Percentiles rank a stretch among this genome's conserved stretches.
These are phyloP conservation scores for Myotis davidii DNA, from an alignment of 2,113 vertebrate genomes.

Conservation along the genomic window DNA sequence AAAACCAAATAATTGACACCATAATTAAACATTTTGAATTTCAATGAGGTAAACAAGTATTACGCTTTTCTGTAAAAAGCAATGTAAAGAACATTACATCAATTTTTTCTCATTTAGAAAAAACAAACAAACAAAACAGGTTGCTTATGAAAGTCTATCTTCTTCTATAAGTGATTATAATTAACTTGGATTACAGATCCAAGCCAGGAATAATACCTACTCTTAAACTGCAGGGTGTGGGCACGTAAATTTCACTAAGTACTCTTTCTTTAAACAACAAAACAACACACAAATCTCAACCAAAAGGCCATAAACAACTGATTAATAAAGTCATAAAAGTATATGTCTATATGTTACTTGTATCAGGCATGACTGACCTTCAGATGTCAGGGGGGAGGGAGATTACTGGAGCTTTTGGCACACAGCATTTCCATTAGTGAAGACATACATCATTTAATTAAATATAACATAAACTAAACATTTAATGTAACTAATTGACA, in stretches of 20 bases:
- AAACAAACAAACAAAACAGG: slow-evolving; percentile 45
- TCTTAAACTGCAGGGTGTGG: neutral
- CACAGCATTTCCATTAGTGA: slow-evolving; percentile 7
- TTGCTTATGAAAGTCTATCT: slow-evolving; percentile 63
- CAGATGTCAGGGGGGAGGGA: neutral
- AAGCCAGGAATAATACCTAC: slow-evolving; percentile 41
- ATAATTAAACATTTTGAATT: slow-evolving; percentile 92
- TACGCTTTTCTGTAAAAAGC: slow-evolving; percentile 73
- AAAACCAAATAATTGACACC: slow-evolving; percentile 91
- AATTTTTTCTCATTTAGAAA: slow-evolving; percentile 72
- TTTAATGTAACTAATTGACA: neutral
- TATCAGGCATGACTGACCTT: neutral
- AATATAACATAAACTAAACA: neutral
- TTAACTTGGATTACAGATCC: slow-evolving; percentile 55
- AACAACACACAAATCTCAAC: slow-evolving; percentile 27
- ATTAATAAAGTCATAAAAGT: neutral
- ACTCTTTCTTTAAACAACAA: slow-evolving; percentile 55
- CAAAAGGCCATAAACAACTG: neutral
- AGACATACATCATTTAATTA: neutral
- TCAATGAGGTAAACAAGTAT: slow-evolving; percentile 91
- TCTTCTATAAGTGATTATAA: slow-evolving; percentile 57
- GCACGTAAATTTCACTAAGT: neutral
- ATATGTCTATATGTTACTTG: neutral
- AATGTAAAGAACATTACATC: slow-evolving; percentile 64
- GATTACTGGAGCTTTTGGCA: slow-evolving; percentile 5